A percentile compares a stretch with the other conserved stretches of the same genome.
Evolutionary conservation across 2,888 invertebrate genomes (phyloP).

Genomic region (Himalopsyche tibetana): DNA sequence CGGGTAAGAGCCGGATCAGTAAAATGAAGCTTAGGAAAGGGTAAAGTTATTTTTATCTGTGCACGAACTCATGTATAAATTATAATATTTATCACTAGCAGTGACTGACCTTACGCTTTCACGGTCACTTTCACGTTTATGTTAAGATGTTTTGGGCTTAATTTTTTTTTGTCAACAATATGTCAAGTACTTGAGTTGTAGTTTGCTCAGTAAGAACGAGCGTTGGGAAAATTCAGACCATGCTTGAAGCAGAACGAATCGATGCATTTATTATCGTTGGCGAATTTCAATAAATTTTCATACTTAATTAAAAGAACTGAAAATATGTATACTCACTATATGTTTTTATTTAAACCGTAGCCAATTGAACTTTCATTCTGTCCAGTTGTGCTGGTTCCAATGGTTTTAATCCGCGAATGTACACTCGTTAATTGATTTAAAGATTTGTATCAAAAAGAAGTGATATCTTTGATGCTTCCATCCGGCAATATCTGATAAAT

Average conservation of each 20-base stretch:
- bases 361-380: no score
- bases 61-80: conserved; percentile 4
- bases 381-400: no score
- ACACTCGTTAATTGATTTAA: no score
- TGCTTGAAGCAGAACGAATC: background rate
- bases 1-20: background rate
- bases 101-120: conserved; percentile 39
- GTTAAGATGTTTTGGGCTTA: conserved; percentile 34
- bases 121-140: conserved; percentile 40
- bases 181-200: conserved; percentile 27
- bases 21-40: background rate
- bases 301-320: background rate
- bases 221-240: conserved; percentile 5
- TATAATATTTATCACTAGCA: conserved; percentile 35
- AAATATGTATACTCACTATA: no score
- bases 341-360: no score
- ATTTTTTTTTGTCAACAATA: conserved; percentile 21
- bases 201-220: background rate
- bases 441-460: no score
- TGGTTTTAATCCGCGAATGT: no score
- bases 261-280: no score
- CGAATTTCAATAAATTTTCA: no score
- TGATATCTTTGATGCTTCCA: no score
- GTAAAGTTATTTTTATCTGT: conserved; percentile 34
- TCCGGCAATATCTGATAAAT: no score